These are phyloP conservation scores for Xylota sylvarum DNA, from an alignment of 2,888 invertebrate genomes.

Conservation along the genomic window DNA sequence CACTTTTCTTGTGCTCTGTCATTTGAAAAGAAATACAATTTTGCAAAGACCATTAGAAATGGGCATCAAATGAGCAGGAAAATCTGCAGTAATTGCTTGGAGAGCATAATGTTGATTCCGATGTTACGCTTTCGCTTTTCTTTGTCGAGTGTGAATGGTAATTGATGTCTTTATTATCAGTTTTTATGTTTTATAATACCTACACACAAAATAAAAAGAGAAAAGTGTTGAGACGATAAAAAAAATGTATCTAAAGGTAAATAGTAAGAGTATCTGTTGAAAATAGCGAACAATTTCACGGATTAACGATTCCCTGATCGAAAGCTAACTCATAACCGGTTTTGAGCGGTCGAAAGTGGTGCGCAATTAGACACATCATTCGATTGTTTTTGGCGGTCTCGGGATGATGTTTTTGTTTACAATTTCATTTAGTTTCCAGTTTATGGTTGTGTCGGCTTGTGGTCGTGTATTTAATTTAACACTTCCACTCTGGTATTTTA, in stretches of 20 bases:
- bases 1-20: not conserved
- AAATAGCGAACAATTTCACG: conserved; percentile 36
- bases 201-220: conserved; percentile 24
- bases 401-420: conserved; percentile 28
- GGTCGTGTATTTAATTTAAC: not conserved
- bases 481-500: not conserved
- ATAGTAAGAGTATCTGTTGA: not conserved
- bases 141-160: conserved; percentile 55
- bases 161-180: conserved; percentile 69
- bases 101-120: conserved; percentile 54
- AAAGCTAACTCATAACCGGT: conserved; percentile 34
- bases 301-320: conserved; percentile 46
- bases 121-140: conserved; percentile 74
- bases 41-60: conserved; percentile 64
- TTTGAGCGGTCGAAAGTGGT: conserved; percentile 20
- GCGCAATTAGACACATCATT: not conserved
- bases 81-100: conserved; percentile 71
- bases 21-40: conserved; percentile 20
- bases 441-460: not conserved
- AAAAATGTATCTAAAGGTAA: not conserved
- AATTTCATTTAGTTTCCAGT: conserved; percentile 17
- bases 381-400: conserved; percentile 16
- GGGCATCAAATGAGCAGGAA: conserved; percentile 73
- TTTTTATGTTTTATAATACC: conserved; percentile 36
- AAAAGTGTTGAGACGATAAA: conserved; percentile 22